phyloP scores from a whole-genome alignment of 2,888 invertebrate genomes.

The Entomobrya proxima region DNA sequence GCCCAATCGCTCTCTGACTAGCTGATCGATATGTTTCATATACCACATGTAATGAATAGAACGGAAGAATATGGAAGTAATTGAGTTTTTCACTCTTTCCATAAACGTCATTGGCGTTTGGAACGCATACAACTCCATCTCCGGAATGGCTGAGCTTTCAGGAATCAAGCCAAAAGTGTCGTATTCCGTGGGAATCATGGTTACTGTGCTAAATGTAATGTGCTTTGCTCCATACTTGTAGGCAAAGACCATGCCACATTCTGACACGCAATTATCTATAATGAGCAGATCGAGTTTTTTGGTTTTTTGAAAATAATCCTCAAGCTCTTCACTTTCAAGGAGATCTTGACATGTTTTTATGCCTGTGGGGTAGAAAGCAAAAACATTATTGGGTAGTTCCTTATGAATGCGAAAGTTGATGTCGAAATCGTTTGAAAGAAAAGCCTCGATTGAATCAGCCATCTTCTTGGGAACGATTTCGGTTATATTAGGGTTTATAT shows the following conservation, averaged over 20 bases:
- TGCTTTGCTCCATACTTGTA: slow-evolving; percentile 60
- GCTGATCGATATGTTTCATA: background rate
- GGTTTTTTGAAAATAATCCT: slow-evolving; percentile 25
- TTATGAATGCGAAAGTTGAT: slow-evolving; percentile 6
- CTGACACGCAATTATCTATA: slow-evolving; percentile 64
- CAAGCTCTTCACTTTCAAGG: slow-evolving; percentile 27
- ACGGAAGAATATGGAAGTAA: slow-evolving; percentile 10
- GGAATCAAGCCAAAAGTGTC: slow-evolving; percentile 55
- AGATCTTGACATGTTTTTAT: slow-evolving; percentile 24
- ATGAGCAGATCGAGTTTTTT: slow-evolving; percentile 61
- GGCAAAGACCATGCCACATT: slow-evolving; percentile 67
- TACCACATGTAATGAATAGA: slow-evolving; percentile 10
- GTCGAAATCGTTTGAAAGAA: slow-evolving; percentile 43
- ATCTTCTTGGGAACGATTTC: slow-evolving; percentile 52
- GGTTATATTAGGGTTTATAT: slow-evolving; percentile 34
- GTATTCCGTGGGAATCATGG: slow-evolving; percentile 39
- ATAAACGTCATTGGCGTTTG: slow-evolving; percentile 38
- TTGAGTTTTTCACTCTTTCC: slow-evolving; percentile 21
- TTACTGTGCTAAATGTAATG: slow-evolving; percentile 57
- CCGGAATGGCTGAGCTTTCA: slow-evolving; percentile 59
- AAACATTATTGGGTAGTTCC: background rate
- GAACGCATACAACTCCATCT: slow-evolving; percentile 4
- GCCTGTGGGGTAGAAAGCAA: background rate
- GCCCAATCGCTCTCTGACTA: background rate
- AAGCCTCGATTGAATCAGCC: background rate